Evolutionary conservation across 2,113 vertebrate species (phyloP), one percentile per base, ranked within the genome.

Genomic region (Tamias sibiricus): DNA sequence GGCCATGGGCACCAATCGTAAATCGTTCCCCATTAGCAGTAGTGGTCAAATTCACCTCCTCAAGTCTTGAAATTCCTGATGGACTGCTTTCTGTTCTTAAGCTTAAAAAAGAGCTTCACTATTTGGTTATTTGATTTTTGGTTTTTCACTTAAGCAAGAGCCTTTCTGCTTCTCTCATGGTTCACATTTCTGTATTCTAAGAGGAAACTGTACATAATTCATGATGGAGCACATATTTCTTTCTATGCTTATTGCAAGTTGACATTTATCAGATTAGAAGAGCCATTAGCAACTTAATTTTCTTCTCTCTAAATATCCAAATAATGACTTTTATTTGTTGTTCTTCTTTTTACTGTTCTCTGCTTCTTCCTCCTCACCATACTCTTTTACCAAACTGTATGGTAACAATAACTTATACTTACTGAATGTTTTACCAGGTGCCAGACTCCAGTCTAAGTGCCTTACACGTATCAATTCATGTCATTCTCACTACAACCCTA

Each of bases 11-110:
- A 69, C 59, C 57, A 54, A 42, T 77, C 91, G 52, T 95, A 94
- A 97, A 95, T 97, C 4, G 0, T 89, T 80, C 64, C 86, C 75
- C 81, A 90, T 97, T 91, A 77, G 71, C 83, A 68, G 74, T 49
- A 75, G 91, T 0, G 4, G 83, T 90, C 95, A 96, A 75, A 75
- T 35, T 94, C 19, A 49, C 57, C 85, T 95, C 84, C 26, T n/a
- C 62, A 74, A 74, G 26, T 87, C 2, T 2, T 44, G 28, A 47
- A 66, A 42, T 80, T 64, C 74, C 64, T 91, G 47, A 68, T 66
- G 62, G 86, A 71, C 52, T 62, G 75, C 40, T 69, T 89, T 17
- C 47, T 80, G 71, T 28, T 19, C 14, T 71, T 49, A 71, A 22
- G 24, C 52, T 59, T 82, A 64, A 90, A 49, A 95, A 59, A 54